Evolutionary conservation across 2,113 vertebrate genomes (phyloP), one percentile per base, ranked within the genome.

Genomic region (Pterocles orientalis): DNA sequence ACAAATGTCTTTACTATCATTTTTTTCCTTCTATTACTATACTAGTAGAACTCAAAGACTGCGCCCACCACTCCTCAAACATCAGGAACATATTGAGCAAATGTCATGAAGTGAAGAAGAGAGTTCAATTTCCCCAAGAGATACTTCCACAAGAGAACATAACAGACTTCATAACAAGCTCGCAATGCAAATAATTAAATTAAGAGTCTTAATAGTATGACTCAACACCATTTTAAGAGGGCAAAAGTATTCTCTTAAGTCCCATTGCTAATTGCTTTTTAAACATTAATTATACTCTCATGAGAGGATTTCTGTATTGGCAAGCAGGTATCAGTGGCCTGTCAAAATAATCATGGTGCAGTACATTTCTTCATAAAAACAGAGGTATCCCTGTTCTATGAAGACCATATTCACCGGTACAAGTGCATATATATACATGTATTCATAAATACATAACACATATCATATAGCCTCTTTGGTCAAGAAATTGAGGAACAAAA

Each of bases 131-230:
- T 91, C 88, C 92, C 91, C 81, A 68, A 75, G 61, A 93, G 82
- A 97, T 51, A 36, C 81, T 80, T 88, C 88, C 88, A 84, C 33
- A 45, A 84, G 79, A 94, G 88, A 95, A 97, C 90, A 87, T 82
- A 21, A 96, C 13, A 91, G 92, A 90, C 82, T 88, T 91, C 72
- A 77, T 65, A 95, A 83, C 76, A 87, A 90, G 82, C 62, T 73
- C 77, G 82, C 92, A 94, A 79, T 88, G 89, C 72, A 95, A 96
- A 96, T 82, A 87, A 83, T 83, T 93, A 90, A 91, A 84, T 90
- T 92, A 87, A 96, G 94, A 92, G 91, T 87, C 70, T 86, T 91
- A 94, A 88, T 93, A 81, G 84, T 82, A 93, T 90, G 92, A 97
- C 80, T 93, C 93, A 88, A 86, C 80, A 85, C 53, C 82, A 86